These are phyloP conservation scores for Sinocyclocheilus maitianheensis DNA, from an alignment of 2,113 vertebrate genomes.

Conservation along the genomic window DNA sequence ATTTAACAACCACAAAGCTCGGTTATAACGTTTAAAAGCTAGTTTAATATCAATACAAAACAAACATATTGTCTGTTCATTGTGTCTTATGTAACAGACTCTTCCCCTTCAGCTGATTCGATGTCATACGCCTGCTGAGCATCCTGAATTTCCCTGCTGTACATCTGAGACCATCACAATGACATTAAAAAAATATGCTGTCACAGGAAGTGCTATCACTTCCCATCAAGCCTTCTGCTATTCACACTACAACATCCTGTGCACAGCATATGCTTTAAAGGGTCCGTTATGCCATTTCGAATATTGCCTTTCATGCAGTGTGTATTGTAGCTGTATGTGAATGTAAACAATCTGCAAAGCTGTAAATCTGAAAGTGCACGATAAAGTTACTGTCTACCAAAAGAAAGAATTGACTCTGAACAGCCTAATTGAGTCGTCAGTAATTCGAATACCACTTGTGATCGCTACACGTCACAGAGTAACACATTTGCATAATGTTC, in stretches of 20 bases:
- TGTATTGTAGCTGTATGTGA: too few species aligned
- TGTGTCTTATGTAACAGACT: conserved; percentile 35
- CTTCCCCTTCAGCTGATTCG: background rate
- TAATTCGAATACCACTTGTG: too few species aligned
- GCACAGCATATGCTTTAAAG: background rate
- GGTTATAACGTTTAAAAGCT: background rate
- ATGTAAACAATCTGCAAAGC: too few species aligned
- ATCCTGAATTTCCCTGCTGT: conserved; percentile 1
- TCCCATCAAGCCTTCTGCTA: conserved; percentile 6
- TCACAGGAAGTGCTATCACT: conserved; percentile 3
- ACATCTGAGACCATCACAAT: conserved; percentile 30
- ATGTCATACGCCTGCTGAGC: conserved; percentile 33
- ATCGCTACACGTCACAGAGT: too few species aligned
- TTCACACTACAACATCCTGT: conserved; percentile 20
- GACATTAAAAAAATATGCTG: conserved; percentile 8
- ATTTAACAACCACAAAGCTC: conserved; percentile 16
- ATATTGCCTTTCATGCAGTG: too few species aligned
- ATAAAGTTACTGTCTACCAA: too few species aligned
- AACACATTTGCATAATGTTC: too few species aligned
- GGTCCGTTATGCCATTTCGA: too few species aligned
- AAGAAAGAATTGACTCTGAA: too few species aligned
- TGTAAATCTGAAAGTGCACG: too few species aligned
- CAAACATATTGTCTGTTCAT: conserved; percentile 31
- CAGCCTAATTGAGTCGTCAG: too few species aligned
- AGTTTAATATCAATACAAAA: conserved; percentile 27